Evolutionary conservation across 2,113 vertebrate species (phyloP).

Genomic region (Lipotes vexillifer): DNA sequence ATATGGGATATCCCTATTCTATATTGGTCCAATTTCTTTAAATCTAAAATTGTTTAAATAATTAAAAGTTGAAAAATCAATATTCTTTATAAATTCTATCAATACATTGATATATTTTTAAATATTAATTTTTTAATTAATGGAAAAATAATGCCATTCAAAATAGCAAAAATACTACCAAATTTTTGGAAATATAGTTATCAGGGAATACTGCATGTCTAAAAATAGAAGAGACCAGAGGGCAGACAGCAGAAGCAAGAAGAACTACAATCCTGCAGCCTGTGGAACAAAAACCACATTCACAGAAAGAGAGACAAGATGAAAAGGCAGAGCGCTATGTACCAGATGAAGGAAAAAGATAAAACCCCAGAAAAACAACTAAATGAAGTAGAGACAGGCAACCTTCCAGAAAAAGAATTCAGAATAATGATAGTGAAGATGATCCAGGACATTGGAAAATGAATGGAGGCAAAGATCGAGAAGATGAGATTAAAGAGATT

Average conservation of each 20-base stretch:
- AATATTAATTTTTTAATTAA: not conserved
- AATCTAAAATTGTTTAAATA: not conserved
- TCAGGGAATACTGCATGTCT: not conserved
- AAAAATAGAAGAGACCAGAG: not conserved
- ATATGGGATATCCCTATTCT: not conserved
- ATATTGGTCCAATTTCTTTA: not conserved
- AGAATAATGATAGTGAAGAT: too few species aligned
- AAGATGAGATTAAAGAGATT: too few species aligned
- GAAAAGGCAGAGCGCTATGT: too few species aligned
- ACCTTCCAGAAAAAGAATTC: too few species aligned
- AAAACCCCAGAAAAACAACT: too few species aligned
- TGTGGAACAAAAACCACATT: too few species aligned
- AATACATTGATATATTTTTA: not conserved
- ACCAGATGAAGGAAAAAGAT: too few species aligned
- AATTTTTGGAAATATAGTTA: not conserved
- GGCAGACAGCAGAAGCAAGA: too few species aligned
- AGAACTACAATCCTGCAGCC: too few species aligned
- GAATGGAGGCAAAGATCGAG: too few species aligned
- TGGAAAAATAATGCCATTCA: not conserved
- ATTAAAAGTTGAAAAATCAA: not conserved
- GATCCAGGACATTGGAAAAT: fast-evolving
- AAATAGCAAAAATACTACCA: not conserved
- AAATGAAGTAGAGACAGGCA: too few species aligned
- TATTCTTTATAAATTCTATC: not conserved
- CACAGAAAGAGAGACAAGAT: too few species aligned